Base-by-base conservation (phyloP, 2,797 vertebrate species). In the Gila robusta region DNA sequence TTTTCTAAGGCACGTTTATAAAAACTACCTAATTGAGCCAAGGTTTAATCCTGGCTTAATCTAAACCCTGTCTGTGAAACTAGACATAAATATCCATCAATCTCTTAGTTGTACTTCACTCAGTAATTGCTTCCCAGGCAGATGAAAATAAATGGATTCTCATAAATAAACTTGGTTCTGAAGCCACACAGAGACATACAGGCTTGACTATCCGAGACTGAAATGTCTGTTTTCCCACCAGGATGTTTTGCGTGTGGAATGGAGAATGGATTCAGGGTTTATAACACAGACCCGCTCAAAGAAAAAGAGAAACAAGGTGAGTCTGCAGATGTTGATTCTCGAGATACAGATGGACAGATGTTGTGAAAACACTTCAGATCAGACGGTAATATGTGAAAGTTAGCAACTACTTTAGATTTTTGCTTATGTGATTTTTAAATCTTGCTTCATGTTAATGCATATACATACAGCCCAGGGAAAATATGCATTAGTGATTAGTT, bases 241-340 rank as follows among this genome's bases (percentile, higher is more conserved):
- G 98, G 98, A 71, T 99, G 98, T 94, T 99, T 99, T 93, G 98
- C 98, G 6, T 99, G 98, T 94, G 98, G 98, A 47, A 99, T 99
- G 98, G 98, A 99, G 92, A 99, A 98, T 91, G 98, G 98, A 91
- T 99, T 99, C 89, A 95, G 98, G 89, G 98, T 99, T 77, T 99
- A 99, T 93, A 99, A 99, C 94, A 98, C 98, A 37, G 98, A 99
- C 90, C 98, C 98, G 8, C 97, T 99, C 67, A 99, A 99, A 93
- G 98, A 99, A 91, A 99, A 99, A 90, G 98, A 99, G 91, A 99
- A 99, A 89, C 98, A 99, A 98, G 98, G 98, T 99, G 95, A 96
- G 88, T 70, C 32, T 41, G 56, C 59, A 28, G 77, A 19, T n/a
- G 23, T 35, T 32, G 8, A 11, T 19, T 28, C 41, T 19, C 4